These are phyloP conservation scores for Oscarella lobularis DNA, from an alignment of 37 sponge, comb jelly and placozoan genomes.

Conservation along the genomic window DNA sequence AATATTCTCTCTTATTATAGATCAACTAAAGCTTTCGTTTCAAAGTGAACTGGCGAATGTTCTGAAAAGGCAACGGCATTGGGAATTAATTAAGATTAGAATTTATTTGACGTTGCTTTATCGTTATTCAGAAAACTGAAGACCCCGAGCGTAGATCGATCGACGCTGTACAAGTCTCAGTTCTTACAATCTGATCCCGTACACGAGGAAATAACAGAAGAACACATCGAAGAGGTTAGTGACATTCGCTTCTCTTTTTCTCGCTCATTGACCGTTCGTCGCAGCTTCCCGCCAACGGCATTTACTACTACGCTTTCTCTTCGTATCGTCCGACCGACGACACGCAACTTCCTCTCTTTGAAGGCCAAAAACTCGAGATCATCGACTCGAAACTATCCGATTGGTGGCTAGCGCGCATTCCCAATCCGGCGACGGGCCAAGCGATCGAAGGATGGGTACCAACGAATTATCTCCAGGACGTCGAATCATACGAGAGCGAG, in stretches of 20 bases:
- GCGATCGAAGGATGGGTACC: conserved; percentile 7
- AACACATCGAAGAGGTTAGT: background rate
- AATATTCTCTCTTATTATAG: too few relatives aligned
- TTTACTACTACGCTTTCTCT: background rate
- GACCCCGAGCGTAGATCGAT: background rate
- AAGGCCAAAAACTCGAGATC: background rate
- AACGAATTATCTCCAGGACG: background rate
- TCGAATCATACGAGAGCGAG: background rate
- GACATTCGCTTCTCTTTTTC: background rate
- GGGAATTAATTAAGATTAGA: too few relatives aligned
- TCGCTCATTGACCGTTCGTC: background rate
- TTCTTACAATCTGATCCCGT: background rate
- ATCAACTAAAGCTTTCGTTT: too few relatives aligned
- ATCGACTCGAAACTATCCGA: conserved; percentile 3
- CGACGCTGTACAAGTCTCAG: background rate
- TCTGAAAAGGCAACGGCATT: too few relatives aligned
- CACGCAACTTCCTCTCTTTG: background rate
- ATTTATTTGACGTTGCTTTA: too few relatives aligned
- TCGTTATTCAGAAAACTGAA: background rate
- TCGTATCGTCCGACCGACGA: background rate
- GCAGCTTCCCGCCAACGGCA: background rate
- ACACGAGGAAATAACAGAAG: background rate
- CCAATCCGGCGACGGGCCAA: background rate
- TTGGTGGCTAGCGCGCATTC: conserved; percentile 39
- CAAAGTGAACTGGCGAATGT: background rate